Base-by-base conservation (phyloP, 2,888 invertebrate species). In the Leptothorax acervorum region DNA sequence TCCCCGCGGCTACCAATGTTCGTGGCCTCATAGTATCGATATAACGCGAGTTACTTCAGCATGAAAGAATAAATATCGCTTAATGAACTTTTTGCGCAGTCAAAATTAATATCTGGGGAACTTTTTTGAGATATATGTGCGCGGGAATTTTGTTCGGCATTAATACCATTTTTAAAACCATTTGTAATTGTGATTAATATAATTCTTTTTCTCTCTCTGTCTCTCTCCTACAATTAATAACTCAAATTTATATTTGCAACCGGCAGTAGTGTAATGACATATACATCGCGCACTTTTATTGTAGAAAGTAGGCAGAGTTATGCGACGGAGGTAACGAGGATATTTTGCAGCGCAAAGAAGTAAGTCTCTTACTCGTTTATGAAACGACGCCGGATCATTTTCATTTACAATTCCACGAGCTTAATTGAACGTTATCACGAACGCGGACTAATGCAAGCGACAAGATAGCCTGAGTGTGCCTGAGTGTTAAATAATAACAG, bases 401-500 rank as follows among this genome's bases (percentile, higher is more conserved):
- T 79, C 48, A 71, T 71, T 73, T 48, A 39, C 60, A 31, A 51
- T 35, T n/a, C 12, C 39, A 42, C 75, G 23, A 6, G 39, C 76
- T 65, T 76, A 78, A 78, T 78, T 78, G 73, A 60, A 18, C 60
- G 28, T 73, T 81, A 73, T 73, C 60, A 60, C 60, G 73, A 62
- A 48, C 23, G 60, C 48, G 8, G 28, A 11, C 48, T 73, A 60
- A 73, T 73, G 48, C 23, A 39, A 73, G 60, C 79, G 73, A 81
- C 79, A 51, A 48, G 79, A 71, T 70, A 70, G 35, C 28, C 9
- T 18, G 45, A 71, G 57, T 35, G 48, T 28, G 48, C 39, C 60
- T 81, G 79, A 81, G 48, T 31, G 79, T 73, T 73, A 81, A 81
- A 81, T 81, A 81, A 81, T 81, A 73, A 81, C 60, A 81, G 18